These are phyloP conservation scores for Nomada goodeniana DNA, from an alignment of 2,888 invertebrate genomes.

Conservation along the genomic window DNA sequence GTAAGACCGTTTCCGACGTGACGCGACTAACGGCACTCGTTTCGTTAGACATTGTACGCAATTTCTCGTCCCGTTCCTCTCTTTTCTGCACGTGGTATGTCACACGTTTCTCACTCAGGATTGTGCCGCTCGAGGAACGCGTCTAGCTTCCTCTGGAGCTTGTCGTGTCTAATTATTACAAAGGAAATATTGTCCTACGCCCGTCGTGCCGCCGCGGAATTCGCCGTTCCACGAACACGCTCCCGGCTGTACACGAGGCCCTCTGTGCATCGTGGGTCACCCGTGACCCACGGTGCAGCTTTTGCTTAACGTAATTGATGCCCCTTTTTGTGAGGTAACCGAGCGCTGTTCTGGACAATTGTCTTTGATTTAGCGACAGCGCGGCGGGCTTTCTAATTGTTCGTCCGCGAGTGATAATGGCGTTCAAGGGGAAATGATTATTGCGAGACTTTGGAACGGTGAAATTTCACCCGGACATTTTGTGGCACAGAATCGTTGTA, in stretches of 20 bases:
- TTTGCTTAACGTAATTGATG: neutral
- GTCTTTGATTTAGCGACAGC: neutral
- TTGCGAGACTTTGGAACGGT: no score
- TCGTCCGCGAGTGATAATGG: no score
- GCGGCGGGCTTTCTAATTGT: no score
- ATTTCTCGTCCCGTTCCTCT: constrained; percentile 54
- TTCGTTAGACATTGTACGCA: constrained; percentile 48
- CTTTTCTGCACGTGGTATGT: constrained; percentile 45
- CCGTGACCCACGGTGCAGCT: neutral
- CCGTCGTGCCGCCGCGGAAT: constrained; percentile 9
- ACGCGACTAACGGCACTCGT: constrained; percentile 43
- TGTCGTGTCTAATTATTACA: constrained; percentile 52
- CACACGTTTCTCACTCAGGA: constrained; percentile 52
- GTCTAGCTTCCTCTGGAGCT: constrained; percentile 17
- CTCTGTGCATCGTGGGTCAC: constrained; percentile 15
- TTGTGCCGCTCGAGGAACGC: constrained; percentile 29
- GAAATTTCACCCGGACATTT: no score
- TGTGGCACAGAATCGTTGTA: no score
- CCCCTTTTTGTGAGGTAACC: no score
- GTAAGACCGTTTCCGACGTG: constrained; percentile 43
- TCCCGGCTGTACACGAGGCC: neutral
- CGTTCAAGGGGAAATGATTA: no score
- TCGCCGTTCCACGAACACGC: constrained; percentile 11
- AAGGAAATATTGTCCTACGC: constrained; percentile 44
- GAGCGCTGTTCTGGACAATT: neutral